phyloP scores from a whole-genome alignment of 2,797 vertebrate genomes.

The Mycteria americana region DNA sequence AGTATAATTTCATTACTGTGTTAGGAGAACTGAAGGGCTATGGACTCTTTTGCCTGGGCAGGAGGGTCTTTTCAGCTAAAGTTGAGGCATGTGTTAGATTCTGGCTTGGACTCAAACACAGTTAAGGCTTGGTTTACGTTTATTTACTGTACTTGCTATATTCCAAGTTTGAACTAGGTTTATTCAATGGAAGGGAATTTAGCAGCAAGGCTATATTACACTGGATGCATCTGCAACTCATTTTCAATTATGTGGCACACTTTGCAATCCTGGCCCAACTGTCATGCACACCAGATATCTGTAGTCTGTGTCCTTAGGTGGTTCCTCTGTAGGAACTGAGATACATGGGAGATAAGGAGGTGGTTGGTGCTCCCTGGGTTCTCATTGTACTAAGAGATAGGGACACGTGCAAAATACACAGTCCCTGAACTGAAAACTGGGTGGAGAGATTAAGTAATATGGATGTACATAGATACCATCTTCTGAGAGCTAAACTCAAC shows the following conservation, averaged over 20 bases:
- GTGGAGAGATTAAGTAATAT: background rate
- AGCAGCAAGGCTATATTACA: background rate
- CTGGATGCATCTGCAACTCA: background rate
- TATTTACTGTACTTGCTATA: background rate
- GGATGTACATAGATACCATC: background rate
- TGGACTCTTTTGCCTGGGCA: background rate
- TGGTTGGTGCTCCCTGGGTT: background rate
- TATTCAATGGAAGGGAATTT: background rate
- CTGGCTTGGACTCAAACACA: background rate
- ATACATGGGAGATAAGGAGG: background rate
- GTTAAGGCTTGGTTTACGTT: background rate
- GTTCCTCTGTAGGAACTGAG: background rate
- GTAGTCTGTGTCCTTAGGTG: no score
- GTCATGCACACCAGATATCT: background rate
- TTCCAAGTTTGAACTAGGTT: background rate
- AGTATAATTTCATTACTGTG: background rate
- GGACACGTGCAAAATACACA: background rate
- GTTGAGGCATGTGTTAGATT: background rate
- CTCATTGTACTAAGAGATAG: background rate
- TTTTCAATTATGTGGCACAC: background rate
- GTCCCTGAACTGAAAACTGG: background rate
- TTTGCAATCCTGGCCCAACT: background rate
- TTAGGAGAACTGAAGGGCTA: background rate
- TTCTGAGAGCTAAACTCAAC: background rate
- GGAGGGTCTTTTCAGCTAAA: background rate